Percentiles rank a stretch among this genome's conserved stretches.
Evolutionary conservation across 2,888 invertebrate genomes (phyloP).

Genomic region (Osmoderma eremita): DNA sequence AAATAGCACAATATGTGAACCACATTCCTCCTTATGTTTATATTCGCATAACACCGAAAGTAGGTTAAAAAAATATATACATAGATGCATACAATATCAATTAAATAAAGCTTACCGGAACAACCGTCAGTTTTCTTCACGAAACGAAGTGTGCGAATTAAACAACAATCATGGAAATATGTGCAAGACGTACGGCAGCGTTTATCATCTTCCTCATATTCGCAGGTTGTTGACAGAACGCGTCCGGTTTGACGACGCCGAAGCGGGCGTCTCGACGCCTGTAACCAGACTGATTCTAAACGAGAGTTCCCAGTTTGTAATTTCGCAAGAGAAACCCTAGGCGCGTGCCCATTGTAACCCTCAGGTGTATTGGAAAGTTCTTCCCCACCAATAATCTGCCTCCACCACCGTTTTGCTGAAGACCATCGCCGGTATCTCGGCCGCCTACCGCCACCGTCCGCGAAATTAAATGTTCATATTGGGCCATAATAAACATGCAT

Average conservation of each 20-base stretch:
- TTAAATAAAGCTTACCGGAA: conserved; percentile 4
- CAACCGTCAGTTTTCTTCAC: conserved; percentile 13
- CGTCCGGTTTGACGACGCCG: conserved; percentile 30
- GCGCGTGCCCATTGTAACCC: conserved; percentile 59
- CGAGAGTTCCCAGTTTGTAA: conserved; percentile 53
- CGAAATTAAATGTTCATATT: conserved; percentile 55
- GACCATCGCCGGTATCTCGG: conserved; percentile 36
- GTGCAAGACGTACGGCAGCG: neutral
- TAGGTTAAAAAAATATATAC: conserved; percentile 13
- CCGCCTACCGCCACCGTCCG: conserved; percentile 33
- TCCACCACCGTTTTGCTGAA: conserved; percentile 44
- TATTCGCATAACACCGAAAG: conserved; percentile 9
- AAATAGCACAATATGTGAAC: no score
- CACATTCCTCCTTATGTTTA: conserved; percentile 10
- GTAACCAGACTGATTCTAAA: conserved; percentile 62
- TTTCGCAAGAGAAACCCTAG: conserved; percentile 53
- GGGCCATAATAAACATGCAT: conserved; percentile 51
- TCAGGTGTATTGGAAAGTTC: conserved; percentile 51
- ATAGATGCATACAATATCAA: neutral
- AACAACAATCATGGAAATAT: conserved; percentile 8
- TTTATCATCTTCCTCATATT: conserved; percentile 23
- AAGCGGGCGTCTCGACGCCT: conserved; percentile 60
- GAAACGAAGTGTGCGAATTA: conserved; percentile 3
- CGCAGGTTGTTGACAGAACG: conserved; percentile 25
- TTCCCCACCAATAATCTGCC: conserved; percentile 43